Percentiles rank a stretch among this genome's conserved stretches.
These are phyloP conservation scores for Operophtera brumata DNA, from an alignment of 2,888 invertebrate species.

Conservation along the genomic window DNA sequence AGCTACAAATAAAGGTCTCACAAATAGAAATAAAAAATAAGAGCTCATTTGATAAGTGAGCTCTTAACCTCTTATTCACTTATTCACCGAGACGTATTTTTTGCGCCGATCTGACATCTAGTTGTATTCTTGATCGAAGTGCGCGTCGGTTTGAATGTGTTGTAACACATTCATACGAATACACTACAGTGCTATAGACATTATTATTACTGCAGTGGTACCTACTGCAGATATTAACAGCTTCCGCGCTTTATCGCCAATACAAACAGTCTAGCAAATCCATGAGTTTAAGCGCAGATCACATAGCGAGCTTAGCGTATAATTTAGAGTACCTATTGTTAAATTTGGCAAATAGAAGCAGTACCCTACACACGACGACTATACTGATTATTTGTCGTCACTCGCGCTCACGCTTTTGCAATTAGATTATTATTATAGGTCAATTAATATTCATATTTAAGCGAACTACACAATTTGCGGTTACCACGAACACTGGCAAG, in stretches of 20 bases:
- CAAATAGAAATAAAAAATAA: no score
- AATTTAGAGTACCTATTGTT: constrained; percentile 29
- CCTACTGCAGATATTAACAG: constrained; percentile 20
- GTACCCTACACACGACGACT: constrained; percentile 10
- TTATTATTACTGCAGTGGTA: constrained; percentile 23
- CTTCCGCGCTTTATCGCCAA: constrained; percentile 21
- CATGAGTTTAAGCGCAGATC: constrained; percentile 32
- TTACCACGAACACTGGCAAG: no score
- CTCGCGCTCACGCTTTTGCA: constrained; percentile 1
- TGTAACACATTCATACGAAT: constrained; percentile 1
- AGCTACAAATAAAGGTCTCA: no score
- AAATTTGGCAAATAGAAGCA: constrained; percentile 32
- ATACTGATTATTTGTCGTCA: constrained; percentile 15
- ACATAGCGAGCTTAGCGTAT: constrained; percentile 27
- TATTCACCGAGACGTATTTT: no score
- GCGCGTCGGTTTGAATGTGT: background rate
- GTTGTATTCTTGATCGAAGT: no score
- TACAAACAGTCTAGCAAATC: constrained; percentile 28
- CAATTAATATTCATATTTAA: background rate
- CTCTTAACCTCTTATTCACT: no score
- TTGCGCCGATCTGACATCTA: no score
- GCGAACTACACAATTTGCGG: background rate
- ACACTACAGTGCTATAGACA: constrained; percentile 19
- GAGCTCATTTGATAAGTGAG: no score
- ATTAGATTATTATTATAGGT: background rate